Evolutionary conservation across 2,113 vertebrate genomes (phyloP).

Genomic region (Mungos mungo): DNA sequence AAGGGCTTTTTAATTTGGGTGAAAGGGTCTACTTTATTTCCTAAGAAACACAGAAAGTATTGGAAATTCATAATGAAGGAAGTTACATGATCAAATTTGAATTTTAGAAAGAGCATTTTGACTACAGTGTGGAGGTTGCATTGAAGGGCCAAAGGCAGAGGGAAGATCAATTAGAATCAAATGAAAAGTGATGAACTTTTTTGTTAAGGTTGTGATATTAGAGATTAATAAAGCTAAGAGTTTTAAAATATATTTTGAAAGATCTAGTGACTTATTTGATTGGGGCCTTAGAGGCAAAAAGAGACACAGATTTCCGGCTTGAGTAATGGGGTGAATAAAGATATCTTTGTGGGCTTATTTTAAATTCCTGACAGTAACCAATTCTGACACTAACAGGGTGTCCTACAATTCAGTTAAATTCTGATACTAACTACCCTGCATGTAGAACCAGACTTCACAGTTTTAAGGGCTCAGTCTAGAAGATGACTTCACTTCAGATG

Average conservation of each 20-base stretch:
- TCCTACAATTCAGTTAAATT: not conserved
- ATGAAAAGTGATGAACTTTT: not conserved
- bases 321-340: not conserved
- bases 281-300: not conserved
- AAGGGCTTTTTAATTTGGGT: not conserved
- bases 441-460: not conserved
- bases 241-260: constrained; percentile 15
- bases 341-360: not conserved
- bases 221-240: not conserved
- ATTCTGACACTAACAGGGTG: not conserved
- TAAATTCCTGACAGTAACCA: not conserved
- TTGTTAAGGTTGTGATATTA: not conserved
- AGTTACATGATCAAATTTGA: not conserved
- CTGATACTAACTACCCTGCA: not conserved
- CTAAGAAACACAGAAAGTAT: not conserved
- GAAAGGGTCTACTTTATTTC: not conserved
- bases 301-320: not conserved
- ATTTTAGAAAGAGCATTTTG: not conserved
- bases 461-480: not conserved
- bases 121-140: not conserved
- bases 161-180: constrained; percentile 14
- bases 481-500: not conserved
- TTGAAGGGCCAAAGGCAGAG: not conserved
- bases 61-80: not conserved
- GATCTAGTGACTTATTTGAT: not conserved